Base-by-base conservation (phyloP, 2,888 invertebrate species). In the Macrosoma leucophasiata region DNA sequence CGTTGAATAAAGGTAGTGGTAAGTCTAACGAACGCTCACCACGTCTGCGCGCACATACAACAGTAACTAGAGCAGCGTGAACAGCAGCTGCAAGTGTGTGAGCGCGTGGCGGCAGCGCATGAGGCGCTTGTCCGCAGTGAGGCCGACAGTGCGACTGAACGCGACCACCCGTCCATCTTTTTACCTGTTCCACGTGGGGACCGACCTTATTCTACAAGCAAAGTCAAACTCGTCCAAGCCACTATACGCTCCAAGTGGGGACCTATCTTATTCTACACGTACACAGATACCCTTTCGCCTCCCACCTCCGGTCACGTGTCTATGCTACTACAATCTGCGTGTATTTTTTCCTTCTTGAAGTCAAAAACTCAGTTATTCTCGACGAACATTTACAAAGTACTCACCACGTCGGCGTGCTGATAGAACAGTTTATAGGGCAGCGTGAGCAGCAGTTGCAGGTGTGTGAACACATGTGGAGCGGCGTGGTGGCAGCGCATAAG, bases 161-260 rank as follows among this genome's bases (percentile, higher is more conserved):
- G 40, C 21, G 62, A 53, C 4, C 14, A 6, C 38, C 50, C 33
- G 65, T 88, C 56, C 92, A 90, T 77, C 86, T 87, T 33, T 97
- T 86, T 25, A 94, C 72, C 28, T 91, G 87, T 56, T 92, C 91
- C 40, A 95, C 78, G 68, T 96, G 94, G 52, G 92, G 91, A 1
- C 92, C 87, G 1, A 96, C 92, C 5, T 85, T 86, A 21, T 90
- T 89, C 97, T 97, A 98, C 34, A 97, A n/a, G n/a, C n/a, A n/a
- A n/a, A n/a, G n/a, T n/a, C n/a, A n/a, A n/a, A n/a, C n/a, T n/a
- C n/a, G n/a, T n/a, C n/a, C n/a, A n/a, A n/a, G n/a, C n/a, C n/a
- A n/a, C n/a, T n/a, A n/a, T n/a, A n/a, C n/a, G n/a, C n/a, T n/a
- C n/a, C n/a, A n/a, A n/a, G n/a, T n/a, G n/a, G n/a, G n/a, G n/a